Conservation (phyloP, 1,140 invertebrate genomes). For the Camponotus pennsylvanicus region DNA sequence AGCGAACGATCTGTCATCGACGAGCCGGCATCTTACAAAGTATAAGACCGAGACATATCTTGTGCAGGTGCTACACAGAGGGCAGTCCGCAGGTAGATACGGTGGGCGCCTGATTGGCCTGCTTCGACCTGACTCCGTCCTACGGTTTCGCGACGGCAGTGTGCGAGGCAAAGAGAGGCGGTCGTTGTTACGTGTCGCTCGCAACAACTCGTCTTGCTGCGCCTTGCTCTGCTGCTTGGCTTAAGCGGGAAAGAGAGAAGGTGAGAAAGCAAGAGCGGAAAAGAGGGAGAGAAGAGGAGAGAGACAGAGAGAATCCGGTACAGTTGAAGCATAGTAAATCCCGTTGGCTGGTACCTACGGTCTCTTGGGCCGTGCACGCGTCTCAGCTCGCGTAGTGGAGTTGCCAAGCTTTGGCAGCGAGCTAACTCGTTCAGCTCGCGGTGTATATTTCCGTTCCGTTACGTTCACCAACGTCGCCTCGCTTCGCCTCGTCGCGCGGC, state of each 20-base stretch:
- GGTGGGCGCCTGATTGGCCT: slow-evolving; percentile 85
- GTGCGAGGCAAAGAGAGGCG: slow-evolving; percentile 69
- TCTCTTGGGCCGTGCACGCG: slow-evolving; percentile 66
- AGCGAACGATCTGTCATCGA: slow-evolving; percentile 77
- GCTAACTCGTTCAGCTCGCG: slow-evolving; percentile 66
- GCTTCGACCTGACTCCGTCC: slow-evolving; percentile 77
- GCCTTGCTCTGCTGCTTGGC: slow-evolving; percentile 56
- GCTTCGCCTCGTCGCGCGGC: slow-evolving; percentile 35
- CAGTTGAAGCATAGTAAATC: slow-evolving; percentile 81
- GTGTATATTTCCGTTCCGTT: slow-evolving; percentile 83
- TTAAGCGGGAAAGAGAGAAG: slow-evolving; percentile 17
- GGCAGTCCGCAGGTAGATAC: slow-evolving; percentile 83
- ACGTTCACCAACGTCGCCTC: slow-evolving; percentile 68
- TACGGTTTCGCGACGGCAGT: slow-evolving; percentile 68
- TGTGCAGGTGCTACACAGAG: slow-evolving; percentile 83
- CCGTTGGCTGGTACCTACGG: slow-evolving; percentile 77
- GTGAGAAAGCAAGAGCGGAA: not conserved
- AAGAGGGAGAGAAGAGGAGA: slow-evolving; percentile 12
- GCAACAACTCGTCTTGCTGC: slow-evolving; percentile 65
- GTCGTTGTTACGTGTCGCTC: slow-evolving; percentile 74
- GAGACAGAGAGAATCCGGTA: slow-evolving; percentile 62
- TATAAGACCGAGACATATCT: slow-evolving; percentile 75
- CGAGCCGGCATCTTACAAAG: slow-evolving; percentile 82
- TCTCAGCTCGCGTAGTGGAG: slow-evolving; percentile 63
- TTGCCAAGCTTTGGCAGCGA: slow-evolving; percentile 80